Percentiles rank a stretch among this genome's conserved stretches.
Evolutionary conservation across 2,888 invertebrate species (phyloP).

Genomic region (Aspidiotus rigidus): DNA sequence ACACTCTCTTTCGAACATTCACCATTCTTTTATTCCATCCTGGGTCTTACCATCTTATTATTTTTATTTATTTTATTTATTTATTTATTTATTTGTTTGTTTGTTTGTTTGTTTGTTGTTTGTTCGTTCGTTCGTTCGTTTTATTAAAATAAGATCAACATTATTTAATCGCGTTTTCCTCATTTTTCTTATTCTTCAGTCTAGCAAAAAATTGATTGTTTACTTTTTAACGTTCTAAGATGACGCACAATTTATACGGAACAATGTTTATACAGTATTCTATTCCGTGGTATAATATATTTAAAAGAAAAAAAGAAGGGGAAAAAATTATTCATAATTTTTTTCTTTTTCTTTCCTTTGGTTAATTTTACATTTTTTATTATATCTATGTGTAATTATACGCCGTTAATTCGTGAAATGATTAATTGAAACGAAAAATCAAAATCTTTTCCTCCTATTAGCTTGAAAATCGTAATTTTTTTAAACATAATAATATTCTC

Average conservation of each 20-base stretch:
- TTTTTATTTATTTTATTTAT: background rate
- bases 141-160: background rate
- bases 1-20: slow-evolving; percentile 7
- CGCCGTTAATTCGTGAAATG: too few relatives aligned
- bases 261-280: background rate
- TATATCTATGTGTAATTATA: too few relatives aligned
- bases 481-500: too few relatives aligned
- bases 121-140: background rate
- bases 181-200: background rate
- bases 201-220: background rate
- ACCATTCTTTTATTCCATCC: slow-evolving; percentile 6
- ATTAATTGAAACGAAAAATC: too few relatives aligned
- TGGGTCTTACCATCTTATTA: slow-evolving; percentile 8
- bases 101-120: background rate
- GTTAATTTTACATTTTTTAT: background rate
- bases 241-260: background rate
- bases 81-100: too few relatives aligned
- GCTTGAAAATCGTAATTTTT: too few relatives aligned
- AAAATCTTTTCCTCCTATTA: too few relatives aligned
- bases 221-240: too few relatives aligned
- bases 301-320: background rate
- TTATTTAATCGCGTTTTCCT: slow-evolving; percentile 6
- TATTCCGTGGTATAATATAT: background rate
- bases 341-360: slow-evolving; percentile 1
- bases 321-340: background rate